Base-by-base conservation (phyloP, 2,797 vertebrate genomes). In the Phrynocephalus guinanensis region DNA sequence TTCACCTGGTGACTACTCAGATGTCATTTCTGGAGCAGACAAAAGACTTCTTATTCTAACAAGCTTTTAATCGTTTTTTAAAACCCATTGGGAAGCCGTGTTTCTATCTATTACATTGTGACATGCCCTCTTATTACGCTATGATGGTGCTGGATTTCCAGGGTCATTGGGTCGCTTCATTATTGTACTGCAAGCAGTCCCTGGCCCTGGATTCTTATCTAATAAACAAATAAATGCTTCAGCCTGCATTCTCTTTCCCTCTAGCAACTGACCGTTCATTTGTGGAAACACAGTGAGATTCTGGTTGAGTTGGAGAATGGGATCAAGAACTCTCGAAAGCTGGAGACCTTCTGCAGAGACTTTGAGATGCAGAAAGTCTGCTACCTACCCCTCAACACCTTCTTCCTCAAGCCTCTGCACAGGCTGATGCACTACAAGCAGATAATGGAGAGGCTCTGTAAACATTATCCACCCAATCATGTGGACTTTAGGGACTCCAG, bases 361-460 rank as follows among this genome's bases (percentile, higher is more conserved):
- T 99, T 99, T 82, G 99, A 99, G 94, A 97, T 99, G 93, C 98
- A 99, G 92, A 99, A 99, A 92, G 99, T 99, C 91, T 99, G 99
- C 93, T 99, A 99, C 95, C 94, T 99, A 91, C 98, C 99, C 8
- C 97, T 99, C 92, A 99, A 98, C 56, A 97, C 98, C 90, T 99
- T 99, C 95, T 96, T 99, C 1, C 98, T 99, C 94, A 97, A 98
- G 85, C 99, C 99, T 0, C 96, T 99, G 92, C 99, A 99, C 96
- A 98, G 99, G 91, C 98, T 99, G 90, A 96, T 98, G 96, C 99
- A 99, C 97, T 99, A 99, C 96, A 98, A 98, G 95, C 98, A 98
- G 96, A 98, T 99, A 94, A 97, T 99, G 96, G 98, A 99, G 96
- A 97, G 98, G 82, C 97, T 99, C 90, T 99, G 99, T 96, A 99